Conservation (phyloP, 2,888 invertebrate genomes). For the Calliscelio sp. region DNA sequence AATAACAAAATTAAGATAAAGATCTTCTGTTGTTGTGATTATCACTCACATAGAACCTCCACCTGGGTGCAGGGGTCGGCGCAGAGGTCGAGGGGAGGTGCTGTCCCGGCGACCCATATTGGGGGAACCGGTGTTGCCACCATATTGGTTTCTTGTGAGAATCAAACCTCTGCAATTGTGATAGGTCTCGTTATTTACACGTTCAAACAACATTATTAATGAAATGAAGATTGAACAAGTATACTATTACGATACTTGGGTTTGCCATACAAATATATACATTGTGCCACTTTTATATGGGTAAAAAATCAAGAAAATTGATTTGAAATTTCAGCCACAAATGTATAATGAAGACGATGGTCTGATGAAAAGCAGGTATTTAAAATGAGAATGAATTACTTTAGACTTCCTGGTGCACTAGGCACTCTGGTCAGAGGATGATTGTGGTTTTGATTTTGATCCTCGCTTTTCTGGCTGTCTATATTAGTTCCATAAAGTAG, state of each 20-base stretch:
- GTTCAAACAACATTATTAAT: too few relatives aligned
- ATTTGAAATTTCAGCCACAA: not conserved
- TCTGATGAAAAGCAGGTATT: too few relatives aligned
- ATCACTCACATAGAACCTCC: conserved; percentile 86
- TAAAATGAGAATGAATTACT: conserved; percentile 87
- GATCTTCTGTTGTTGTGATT: conserved; percentile 83
- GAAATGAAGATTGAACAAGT: too few relatives aligned
- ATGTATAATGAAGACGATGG: too few relatives aligned
- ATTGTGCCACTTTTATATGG: too few relatives aligned
- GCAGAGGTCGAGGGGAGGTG: conserved; percentile 84
- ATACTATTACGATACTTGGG: too few relatives aligned
- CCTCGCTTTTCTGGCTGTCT: conserved; percentile 82
- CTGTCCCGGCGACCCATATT: conserved; percentile 84
- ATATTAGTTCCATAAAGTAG: conserved; percentile 88
- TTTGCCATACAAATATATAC: too few relatives aligned
- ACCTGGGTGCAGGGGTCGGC: conserved; percentile 84
- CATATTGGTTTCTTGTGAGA: conserved; percentile 83
- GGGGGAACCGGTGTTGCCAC: conserved; percentile 82
- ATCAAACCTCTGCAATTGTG: conserved; percentile 81
- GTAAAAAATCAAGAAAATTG: too few relatives aligned
- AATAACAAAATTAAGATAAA: conserved; percentile 78
- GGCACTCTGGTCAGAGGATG: conserved; percentile 89
- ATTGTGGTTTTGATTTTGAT: conserved; percentile 83
- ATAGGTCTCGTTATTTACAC: too few relatives aligned
- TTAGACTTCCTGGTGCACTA: conserved; percentile 92